These are phyloP conservation scores for Petrocephalus sullivani DNA, from an alignment of 2,797 vertebrate species.

Conservation along the genomic window DNA sequence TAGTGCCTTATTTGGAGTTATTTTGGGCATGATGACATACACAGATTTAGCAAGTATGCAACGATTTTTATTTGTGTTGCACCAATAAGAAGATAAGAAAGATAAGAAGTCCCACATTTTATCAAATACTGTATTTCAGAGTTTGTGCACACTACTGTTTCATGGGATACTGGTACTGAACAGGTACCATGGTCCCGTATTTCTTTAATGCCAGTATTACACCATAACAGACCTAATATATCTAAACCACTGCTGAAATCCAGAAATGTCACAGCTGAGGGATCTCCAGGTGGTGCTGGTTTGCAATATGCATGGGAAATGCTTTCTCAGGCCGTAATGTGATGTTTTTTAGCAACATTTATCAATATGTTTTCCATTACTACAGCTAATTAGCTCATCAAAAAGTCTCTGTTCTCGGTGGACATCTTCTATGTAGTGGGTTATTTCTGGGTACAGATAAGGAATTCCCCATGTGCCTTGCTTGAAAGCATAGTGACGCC, in stretches of 20 bases:
- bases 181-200: too few relatives aligned
- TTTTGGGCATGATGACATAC: not conserved
- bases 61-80: not conserved
- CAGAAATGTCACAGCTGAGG: not conserved
- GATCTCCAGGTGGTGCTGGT: not conserved
- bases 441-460: not conserved
- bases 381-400: not conserved
- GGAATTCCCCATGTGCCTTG: conserved; percentile 11
- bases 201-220: too few relatives aligned
- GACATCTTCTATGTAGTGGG: not conserved
- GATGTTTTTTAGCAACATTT: not conserved
- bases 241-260: not conserved
- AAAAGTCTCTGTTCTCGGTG: not conserved
- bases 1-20: not conserved
- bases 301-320: not conserved
- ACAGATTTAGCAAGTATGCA: not conserved
- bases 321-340: not conserved
- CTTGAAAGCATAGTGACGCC: not conserved
- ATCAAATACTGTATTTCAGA: not conserved
- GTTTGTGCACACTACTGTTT: not conserved
- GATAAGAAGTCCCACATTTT: not conserved
- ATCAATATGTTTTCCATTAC: not conserved
- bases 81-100: not conserved
- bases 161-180: not conserved
- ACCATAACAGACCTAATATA: not conserved